phyloP scores from a whole-genome alignment of 2,113 vertebrate genomes.

The Otocyon megalotis region DNA sequence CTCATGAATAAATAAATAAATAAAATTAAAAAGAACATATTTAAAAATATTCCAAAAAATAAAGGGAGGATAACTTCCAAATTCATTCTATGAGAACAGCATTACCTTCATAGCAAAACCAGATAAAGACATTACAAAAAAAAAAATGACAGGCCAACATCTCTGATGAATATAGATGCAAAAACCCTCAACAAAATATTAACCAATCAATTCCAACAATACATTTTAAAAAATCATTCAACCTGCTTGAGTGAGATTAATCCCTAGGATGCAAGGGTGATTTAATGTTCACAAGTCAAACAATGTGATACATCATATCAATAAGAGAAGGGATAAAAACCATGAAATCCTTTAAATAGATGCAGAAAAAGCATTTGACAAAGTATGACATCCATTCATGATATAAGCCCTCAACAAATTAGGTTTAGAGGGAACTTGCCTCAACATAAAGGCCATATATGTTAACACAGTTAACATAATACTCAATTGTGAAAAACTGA shows the following conservation, averaged over 20 bases:
- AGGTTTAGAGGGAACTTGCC: neutral
- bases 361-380: neutral
- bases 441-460: neutral
- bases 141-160: neutral
- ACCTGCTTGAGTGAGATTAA: neutral
- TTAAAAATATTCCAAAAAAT: neutral
- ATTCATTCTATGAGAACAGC: neutral
- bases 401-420: neutral
- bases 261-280: neutral
- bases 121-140: neutral
- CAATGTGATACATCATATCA: neutral
- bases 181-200: neutral
- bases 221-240: neutral
- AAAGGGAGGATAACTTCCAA: neutral
- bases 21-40: too few relatives aligned
- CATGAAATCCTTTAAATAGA: neutral
- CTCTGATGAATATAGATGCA: neutral
- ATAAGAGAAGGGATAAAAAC: neutral
- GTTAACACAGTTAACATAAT: neutral
- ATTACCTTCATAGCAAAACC: neutral
- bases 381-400: neutral
- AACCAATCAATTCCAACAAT: neutral
- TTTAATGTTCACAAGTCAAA: neutral
- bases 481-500: neutral
- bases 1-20: too few relatives aligned